Evolutionary conservation across 1,140 invertebrate species (phyloP).

Genomic region (Drepana arcuata): DNA sequence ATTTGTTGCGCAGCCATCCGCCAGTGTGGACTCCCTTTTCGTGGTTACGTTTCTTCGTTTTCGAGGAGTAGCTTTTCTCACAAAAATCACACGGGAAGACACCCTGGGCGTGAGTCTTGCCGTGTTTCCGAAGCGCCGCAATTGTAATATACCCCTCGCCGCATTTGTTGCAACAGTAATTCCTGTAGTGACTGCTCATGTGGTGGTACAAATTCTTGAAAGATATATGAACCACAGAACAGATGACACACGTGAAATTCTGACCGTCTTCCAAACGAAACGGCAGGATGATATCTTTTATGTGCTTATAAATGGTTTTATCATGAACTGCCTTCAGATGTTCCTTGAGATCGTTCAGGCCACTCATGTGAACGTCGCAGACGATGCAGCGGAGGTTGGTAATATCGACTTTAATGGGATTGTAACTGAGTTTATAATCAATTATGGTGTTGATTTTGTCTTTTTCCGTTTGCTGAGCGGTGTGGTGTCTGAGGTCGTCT

Average conservation of each 20-base stretch:
- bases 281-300: conserved; percentile 59
- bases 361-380: conserved; percentile 38
- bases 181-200: conserved; percentile 63
- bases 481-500: conserved; percentile 42
- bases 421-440: conserved; percentile 62
- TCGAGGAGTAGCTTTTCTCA: conserved; percentile 49
- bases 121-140: conserved; percentile 52
- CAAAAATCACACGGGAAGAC: conserved; percentile 55
- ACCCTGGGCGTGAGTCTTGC: conserved; percentile 55
- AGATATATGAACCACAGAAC: conserved; percentile 50
- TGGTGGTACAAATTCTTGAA: conserved; percentile 62
- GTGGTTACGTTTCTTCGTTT: conserved; percentile 56
- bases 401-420: conserved; percentile 60
- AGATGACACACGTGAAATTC: conserved; percentile 53
- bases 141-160: conserved; percentile 58
- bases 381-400: conserved; percentile 45
- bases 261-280: conserved; percentile 49
- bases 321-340: conserved; percentile 40
- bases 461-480: conserved; percentile 41
- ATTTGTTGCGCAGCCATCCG: conserved; percentile 62
- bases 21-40: conserved; percentile 55
- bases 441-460: conserved; percentile 58
- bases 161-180: conserved; percentile 61
- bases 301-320: conserved; percentile 49
- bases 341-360: conserved; percentile 45